Evolutionary conservation across 2,888 invertebrate species (phyloP).

Genomic region (Drosophila mayaguana): DNA sequence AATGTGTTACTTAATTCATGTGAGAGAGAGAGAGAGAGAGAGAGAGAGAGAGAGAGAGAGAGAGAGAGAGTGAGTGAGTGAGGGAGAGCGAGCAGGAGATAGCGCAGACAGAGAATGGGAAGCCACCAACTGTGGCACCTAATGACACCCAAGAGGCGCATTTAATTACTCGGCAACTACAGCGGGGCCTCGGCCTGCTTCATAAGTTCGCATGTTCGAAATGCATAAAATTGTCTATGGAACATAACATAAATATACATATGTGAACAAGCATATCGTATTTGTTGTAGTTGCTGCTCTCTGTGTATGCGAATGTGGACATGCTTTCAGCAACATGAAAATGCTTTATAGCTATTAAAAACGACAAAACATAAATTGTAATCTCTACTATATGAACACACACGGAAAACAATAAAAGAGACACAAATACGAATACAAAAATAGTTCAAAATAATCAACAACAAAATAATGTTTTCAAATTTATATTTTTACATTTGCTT

Average conservation of each 20-base stretch:
- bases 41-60: background rate
- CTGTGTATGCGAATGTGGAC: slow-evolving; percentile 25
- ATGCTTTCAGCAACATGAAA: slow-evolving; percentile 73
- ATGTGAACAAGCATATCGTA: slow-evolving; percentile 18
- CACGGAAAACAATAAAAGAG: slow-evolving; percentile 9
- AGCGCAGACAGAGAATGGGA: background rate
- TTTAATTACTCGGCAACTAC: slow-evolving; percentile 51
- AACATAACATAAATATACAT: slow-evolving; percentile 24
- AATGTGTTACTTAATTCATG: slow-evolving; percentile 65
- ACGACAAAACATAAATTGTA: slow-evolving; percentile 68
- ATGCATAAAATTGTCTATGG: slow-evolving; percentile 66
- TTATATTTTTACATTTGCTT: slow-evolving; percentile 12
- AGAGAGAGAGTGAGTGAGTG: background rate
- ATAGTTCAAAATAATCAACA: slow-evolving; percentile 8
- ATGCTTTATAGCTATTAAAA: slow-evolving; percentile 77
- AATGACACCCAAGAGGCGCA: slow-evolving; percentile 61
- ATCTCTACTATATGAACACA: slow-evolving; percentile 38
- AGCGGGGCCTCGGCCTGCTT: slow-evolving; percentile 25
- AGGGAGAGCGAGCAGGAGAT: too few species aligned
- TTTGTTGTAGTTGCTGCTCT: slow-evolving; percentile 1
- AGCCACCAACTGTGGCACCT: slow-evolving; percentile 14
- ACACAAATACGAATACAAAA: slow-evolving; percentile 1
- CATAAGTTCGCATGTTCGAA: slow-evolving; percentile 67
- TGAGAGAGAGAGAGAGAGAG: slow-evolving; percentile 1
- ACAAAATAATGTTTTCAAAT: slow-evolving; percentile 29